phyloP scores from a whole-genome alignment of 2,888 invertebrate genomes.

The Dicyrtoma fusca region DNA sequence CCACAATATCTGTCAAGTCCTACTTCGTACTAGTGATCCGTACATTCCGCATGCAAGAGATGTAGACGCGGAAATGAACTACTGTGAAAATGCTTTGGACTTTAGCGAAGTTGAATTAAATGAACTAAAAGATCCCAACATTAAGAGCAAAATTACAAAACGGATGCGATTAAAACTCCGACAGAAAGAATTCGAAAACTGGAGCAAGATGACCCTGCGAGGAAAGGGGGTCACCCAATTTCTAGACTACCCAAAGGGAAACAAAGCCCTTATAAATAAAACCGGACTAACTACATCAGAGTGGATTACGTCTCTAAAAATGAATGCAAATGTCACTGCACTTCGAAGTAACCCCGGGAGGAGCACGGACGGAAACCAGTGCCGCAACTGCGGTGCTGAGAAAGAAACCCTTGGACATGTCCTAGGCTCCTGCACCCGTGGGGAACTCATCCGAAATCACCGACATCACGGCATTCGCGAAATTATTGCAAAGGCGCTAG shows the following conservation, averaged over 20 bases:
- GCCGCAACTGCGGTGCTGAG: neutral
- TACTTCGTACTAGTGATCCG: neutral
- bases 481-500: neutral
- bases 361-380: neutral
- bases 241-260: neutral
- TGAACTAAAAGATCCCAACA: too few species aligned
- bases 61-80: too few species aligned
- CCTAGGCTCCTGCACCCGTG: neutral
- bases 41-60: too few species aligned
- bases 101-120: too few species aligned
- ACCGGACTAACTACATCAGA: conserved; percentile 29
- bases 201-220: conserved; percentile 20
- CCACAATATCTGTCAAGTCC: conserved; percentile 19
- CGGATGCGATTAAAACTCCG: too few species aligned
- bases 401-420: conserved; percentile 1
- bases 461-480: neutral
- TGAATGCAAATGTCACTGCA: conserved; percentile 29
- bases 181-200: conserved; percentile 6
- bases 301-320: conserved; percentile 27
- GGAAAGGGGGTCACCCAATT: conserved; percentile 29
- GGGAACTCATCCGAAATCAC: neutral
- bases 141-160: too few species aligned
- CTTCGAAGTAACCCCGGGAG: conserved; percentile 27
- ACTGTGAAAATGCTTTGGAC: too few species aligned
- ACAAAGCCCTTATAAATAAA: conserved; percentile 8